Percentiles rank a stretch among this genome's conserved stretches.
These are phyloP conservation scores for Labeo calbasu DNA, from an alignment of 2,797 vertebrate species.

Conservation along the genomic window DNA sequence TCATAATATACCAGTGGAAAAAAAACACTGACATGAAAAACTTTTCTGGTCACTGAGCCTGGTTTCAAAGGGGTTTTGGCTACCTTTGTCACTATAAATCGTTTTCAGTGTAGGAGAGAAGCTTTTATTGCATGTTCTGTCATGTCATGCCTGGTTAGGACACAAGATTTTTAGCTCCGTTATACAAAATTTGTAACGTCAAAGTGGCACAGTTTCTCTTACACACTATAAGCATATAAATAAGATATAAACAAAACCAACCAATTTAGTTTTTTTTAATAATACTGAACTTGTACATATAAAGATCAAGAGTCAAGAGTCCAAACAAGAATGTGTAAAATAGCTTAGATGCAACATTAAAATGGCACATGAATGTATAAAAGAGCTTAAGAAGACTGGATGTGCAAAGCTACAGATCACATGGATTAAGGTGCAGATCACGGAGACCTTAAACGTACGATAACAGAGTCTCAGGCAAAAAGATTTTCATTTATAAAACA, in stretches of 20 bases:
- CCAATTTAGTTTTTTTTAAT: slow-evolving; percentile 54
- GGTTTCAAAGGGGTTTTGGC: neutral
- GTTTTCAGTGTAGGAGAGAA: neutral
- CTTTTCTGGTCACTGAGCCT: neutral
- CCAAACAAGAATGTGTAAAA: slow-evolving; percentile 44
- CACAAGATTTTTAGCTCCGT: neutral
- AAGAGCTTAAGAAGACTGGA: slow-evolving; percentile 51
- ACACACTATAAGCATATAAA: neutral
- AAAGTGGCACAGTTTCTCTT: neutral
- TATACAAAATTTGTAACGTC: neutral
- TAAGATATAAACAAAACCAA: slow-evolving; percentile 16
- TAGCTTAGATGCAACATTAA: slow-evolving; percentile 46
- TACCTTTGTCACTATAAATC: neutral
- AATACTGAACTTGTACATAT: slow-evolving; percentile 55
- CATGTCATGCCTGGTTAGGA: neutral
- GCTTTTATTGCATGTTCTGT: neutral
- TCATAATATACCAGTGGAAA: too few relatives aligned
- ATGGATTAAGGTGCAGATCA: slow-evolving; percentile 46
- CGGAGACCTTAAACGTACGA: slow-evolving; percentile 34
- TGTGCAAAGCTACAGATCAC: slow-evolving; percentile 48
- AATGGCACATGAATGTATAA: slow-evolving; percentile 49
- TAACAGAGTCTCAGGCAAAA: slow-evolving; percentile 36
- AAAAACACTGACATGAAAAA: neutral
- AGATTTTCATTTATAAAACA: slow-evolving; percentile 38
- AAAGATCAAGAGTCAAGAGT: slow-evolving; percentile 47